Conservation (phyloP, 2,113 vertebrate genomes). For the Glaucidium brasilianum region DNA sequence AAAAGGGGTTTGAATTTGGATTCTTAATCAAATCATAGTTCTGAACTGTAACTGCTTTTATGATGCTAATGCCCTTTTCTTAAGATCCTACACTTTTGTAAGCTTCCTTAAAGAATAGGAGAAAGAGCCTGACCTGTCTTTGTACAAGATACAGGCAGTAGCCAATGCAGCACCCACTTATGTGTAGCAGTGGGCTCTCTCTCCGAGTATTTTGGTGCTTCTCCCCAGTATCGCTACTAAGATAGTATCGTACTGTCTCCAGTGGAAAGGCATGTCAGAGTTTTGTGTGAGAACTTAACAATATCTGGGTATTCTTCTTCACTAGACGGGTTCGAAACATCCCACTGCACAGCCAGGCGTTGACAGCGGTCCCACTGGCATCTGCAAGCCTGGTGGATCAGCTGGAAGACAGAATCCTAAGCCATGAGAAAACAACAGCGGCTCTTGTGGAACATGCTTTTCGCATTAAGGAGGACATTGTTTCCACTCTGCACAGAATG, state of each 20-base stretch:
- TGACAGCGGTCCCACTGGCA: constrained; percentile 71
- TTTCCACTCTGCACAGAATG: constrained; percentile 76
- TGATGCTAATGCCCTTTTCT: background rate
- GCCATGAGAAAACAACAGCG: constrained; percentile 76
- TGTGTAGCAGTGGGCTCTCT: background rate
- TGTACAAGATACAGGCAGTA: background rate
- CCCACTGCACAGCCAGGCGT: constrained; percentile 74
- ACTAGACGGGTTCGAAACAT: constrained; percentile 72
- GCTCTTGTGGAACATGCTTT: constrained; percentile 79
- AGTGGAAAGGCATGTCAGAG: background rate
- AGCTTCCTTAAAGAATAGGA: background rate
- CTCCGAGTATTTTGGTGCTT: background rate
- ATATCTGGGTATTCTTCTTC: background rate
- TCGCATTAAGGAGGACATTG: constrained; percentile 80
- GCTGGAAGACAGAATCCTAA: constrained; percentile 76
- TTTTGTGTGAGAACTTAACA: background rate
- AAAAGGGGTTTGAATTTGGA: background rate
- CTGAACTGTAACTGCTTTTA: background rate
- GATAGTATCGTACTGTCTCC: background rate
- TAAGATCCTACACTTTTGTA: background rate
- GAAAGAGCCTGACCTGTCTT: background rate
- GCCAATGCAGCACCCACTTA: background rate
- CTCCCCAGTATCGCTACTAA: background rate
- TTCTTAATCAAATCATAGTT: background rate
- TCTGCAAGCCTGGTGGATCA: constrained; percentile 74